Evolutionary conservation across 2,113 vertebrate species (phyloP).

Genomic region (Labeo rohita): DNA sequence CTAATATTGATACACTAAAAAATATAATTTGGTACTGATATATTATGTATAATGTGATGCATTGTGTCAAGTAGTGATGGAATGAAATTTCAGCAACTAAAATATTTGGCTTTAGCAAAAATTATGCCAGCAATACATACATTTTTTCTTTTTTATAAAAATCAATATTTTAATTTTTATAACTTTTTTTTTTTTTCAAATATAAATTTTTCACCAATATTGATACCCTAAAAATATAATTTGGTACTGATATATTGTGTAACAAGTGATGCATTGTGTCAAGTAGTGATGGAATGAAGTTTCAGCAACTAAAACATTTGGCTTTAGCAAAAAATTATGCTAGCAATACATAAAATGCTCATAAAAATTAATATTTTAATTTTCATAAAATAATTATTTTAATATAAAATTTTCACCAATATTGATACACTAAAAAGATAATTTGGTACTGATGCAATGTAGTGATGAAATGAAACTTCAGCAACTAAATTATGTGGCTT

Average conservation of each 20-base stretch:
- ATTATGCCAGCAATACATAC: neutral
- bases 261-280: neutral
- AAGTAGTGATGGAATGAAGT: no score
- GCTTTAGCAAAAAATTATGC: neutral
- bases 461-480: no score
- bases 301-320: no score
- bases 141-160: no score
- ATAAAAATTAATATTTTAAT: no score
- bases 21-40: neutral
- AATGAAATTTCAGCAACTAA: no score
- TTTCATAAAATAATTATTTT: no score
- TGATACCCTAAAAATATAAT: neutral
- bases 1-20: neutral
- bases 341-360: no score
- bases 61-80: neutral
- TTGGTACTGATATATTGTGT: neutral
- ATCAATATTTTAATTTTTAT: no score
- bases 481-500: no score
- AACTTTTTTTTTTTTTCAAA: neutral
- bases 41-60: neutral
- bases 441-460: neutral
- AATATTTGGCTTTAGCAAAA: neutral
- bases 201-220: neutral
- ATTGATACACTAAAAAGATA: neutral
- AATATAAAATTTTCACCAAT: neutral